Percentiles rank a stretch among this genome's conserved stretches.
These are phyloP conservation scores for Drosophila ogumai DNA, from an alignment of 1,140 invertebrate species.

Conservation along the genomic window DNA sequence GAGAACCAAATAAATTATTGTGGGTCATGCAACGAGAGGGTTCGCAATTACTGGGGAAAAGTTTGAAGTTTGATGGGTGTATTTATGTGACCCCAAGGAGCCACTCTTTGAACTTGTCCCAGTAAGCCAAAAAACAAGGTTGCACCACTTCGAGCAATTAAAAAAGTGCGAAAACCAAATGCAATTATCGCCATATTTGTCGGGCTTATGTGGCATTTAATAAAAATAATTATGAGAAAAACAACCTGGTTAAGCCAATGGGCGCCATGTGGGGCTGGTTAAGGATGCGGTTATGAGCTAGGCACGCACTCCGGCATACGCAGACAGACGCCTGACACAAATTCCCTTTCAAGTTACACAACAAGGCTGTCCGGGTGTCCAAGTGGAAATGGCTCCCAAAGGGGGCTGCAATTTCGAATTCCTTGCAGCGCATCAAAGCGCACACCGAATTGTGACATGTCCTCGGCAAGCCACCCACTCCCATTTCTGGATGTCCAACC, in stretches of 20 bases:
- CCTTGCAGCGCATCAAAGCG: conserved; percentile 51
- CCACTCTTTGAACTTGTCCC: conserved; percentile 57
- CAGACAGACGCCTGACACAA: conserved; percentile 61
- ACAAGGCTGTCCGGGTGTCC: conserved; percentile 22
- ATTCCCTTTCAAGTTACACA: conserved; percentile 56
- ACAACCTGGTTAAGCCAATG: neutral
- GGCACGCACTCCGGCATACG: conserved; percentile 43
- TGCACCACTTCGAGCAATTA: conserved; percentile 35
- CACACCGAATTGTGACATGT: conserved; percentile 59
- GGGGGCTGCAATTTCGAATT: conserved; percentile 56
- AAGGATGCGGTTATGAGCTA: conserved; percentile 12
- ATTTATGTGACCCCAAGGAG: conserved; percentile 50
- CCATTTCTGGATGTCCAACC: conserved; percentile 4
- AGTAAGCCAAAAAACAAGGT: conserved; percentile 30
- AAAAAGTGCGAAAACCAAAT: conserved; percentile 26
- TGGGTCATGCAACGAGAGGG: conserved; percentile 46
- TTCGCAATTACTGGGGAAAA: conserved; percentile 38
- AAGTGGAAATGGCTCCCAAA: conserved; percentile 23
- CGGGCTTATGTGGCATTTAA: conserved; percentile 19
- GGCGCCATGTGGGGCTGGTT: neutral
- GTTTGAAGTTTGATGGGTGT: conserved; percentile 19
- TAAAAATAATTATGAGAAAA: conserved; percentile 41
- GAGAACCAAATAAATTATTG: conserved; percentile 47
- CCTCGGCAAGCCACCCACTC: conserved; percentile 13
- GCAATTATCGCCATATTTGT: conserved; percentile 42